These are phyloP conservation scores for Pangasius sanitwongsei DNA, from an alignment of 2,797 vertebrate species.

Conservation along the genomic window DNA sequence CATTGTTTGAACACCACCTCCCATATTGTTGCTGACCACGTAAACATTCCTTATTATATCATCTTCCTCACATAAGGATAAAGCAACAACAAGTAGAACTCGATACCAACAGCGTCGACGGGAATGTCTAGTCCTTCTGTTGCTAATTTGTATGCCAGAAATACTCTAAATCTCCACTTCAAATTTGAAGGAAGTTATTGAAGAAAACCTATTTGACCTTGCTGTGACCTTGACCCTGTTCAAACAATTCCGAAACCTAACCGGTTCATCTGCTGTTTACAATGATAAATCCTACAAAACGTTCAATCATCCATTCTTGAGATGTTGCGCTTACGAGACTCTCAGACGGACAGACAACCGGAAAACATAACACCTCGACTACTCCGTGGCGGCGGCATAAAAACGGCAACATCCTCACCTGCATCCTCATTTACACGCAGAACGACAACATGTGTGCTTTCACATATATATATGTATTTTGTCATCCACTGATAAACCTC, in stretches of 20 bases:
- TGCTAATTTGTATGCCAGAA: no score
- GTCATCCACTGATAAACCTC: neutral
- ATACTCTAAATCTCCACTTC: no score
- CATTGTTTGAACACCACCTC: neutral
- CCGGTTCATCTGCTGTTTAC: neutral
- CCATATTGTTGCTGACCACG: no score
- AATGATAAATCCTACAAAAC: neutral
- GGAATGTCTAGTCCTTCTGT: no score
- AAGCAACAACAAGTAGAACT: neutral
- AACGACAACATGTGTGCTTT: no score
- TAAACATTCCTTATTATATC: neutral
- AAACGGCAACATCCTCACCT: no score
- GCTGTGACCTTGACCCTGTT: neutral
- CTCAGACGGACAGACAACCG: neutral
- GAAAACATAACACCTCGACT: no score
- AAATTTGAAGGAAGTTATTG: no score
- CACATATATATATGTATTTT: no score
- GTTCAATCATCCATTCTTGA: neutral
- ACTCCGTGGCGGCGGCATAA: no score
- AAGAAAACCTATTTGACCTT: neutral
- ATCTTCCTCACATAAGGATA: neutral
- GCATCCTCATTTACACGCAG: no score
- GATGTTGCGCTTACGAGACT: neutral
- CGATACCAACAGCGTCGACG: neutral
- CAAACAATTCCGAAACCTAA: neutral